Evolutionary conservation across 2,888 invertebrate species (phyloP), one percentile per base, ranked within the genome.

Genomic region (Tachina fera): DNA sequence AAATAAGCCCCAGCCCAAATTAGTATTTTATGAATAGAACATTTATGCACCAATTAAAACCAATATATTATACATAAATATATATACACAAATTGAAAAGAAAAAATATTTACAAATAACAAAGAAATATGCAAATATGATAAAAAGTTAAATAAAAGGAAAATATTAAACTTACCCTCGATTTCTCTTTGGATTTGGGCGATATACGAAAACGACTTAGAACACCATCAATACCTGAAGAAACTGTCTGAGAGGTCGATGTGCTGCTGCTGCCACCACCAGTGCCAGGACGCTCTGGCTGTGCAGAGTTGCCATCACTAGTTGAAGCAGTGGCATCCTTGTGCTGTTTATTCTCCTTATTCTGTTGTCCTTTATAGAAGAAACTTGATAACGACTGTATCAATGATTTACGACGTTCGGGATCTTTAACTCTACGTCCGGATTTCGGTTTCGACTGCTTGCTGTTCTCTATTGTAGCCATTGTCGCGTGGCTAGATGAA

Each of bases 371-470:
- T 91, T 96, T 96, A 89, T 95, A 95, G 91, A 97, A 96, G 92
- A 97, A 96, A 91, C 96, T 97, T 19, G 97, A 96, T 86, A 97
- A 95, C 72, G 97, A 95, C 93, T 96, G 97, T 90, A 97, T 97
- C 74, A 97, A 95, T 92, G 97, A 97, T 90, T 96, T 96, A 85
- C 97, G 94, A 87, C 97, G 94, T 89, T 96, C 96, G 0, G 95
- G 94, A 90, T 95, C 95, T 89, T 95, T 95, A 70, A 89, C 89
- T 1, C 92, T 88, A 10, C 91, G 89, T 67, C 80, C 88, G 3
- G 90, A 80, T 81, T 90, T 91, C 2, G 86, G 70, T 83, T 89
- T 90, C 8, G 76, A 16, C 16, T 79, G 74, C 67, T 88, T 88
- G 49, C 53, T 47, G 10, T 11, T 60, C 19, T 58, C 78, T n/a